A percentile compares a stretch with the other conserved stretches of the same genome.
Conservation (phyloP, 1,140 invertebrate genomes). For the Aradophagus sp. region DNA sequence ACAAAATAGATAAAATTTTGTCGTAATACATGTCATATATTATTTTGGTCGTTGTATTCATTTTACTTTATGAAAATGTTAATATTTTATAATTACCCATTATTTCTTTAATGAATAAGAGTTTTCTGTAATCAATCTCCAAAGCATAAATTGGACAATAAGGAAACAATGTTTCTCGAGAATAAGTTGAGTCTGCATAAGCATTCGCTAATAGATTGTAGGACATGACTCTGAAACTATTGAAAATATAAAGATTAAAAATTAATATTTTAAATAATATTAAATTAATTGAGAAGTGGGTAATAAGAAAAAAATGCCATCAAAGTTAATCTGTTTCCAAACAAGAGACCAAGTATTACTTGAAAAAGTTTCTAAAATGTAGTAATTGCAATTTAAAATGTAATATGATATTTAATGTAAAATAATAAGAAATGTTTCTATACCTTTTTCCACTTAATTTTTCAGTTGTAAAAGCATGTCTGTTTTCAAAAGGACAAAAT, state of each 20-base stretch:
- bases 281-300: too few relatives aligned
- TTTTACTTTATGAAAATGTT: background rate
- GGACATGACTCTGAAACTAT: constrained; percentile 86
- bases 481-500: constrained; percentile 85
- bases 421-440: too few relatives aligned
- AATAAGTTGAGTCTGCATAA: constrained; percentile 88
- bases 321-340: too few relatives aligned
- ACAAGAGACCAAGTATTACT: too few relatives aligned
- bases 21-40: too few relatives aligned
- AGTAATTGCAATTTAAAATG: too few relatives aligned
- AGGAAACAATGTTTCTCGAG: constrained; percentile 82
- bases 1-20: constrained; percentile 2
- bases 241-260: constrained; percentile 20
- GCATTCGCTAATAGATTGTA: constrained; percentile 93
- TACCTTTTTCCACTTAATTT: constrained; percentile 75
- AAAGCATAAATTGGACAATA: constrained; percentile 88
- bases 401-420: too few relatives aligned
- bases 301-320: too few relatives aligned
- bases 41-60: too few relatives aligned
- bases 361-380: too few relatives aligned
- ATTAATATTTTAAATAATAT: too few relatives aligned
- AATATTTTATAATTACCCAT: constrained; percentile 75
- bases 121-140: constrained; percentile 89
- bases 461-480: constrained; percentile 82
- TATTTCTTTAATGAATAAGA: constrained; percentile 88